Conservation (phyloP, 2,888 invertebrate genomes). For the Myopa testacea region DNA sequence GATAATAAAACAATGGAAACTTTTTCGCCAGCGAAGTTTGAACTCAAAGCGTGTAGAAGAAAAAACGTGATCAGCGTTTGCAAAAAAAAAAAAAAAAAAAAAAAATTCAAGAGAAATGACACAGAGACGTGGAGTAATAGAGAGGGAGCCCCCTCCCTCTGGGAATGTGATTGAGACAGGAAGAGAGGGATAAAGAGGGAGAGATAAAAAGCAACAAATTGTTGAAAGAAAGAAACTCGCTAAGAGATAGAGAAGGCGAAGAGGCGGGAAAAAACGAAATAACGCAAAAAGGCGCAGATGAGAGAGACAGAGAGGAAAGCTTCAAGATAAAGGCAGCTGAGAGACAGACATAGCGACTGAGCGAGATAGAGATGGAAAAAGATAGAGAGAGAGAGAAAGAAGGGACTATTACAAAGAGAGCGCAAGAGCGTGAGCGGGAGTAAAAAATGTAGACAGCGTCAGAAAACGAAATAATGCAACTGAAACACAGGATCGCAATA, state of each 20-base stretch:
- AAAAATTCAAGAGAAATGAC: background rate
- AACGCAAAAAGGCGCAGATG: no score
- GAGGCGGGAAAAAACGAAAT: no score
- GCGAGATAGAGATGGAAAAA: background rate
- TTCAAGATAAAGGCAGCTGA: background rate
- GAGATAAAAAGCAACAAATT: background rate
- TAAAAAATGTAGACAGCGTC: background rate
- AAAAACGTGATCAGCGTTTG: conserved; percentile 32
- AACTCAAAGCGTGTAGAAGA: conserved; percentile 1
- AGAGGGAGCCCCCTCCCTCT: no score
- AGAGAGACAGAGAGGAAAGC: no score
- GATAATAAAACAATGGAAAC: conserved; percentile 30
- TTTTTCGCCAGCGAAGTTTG: conserved; percentile 21
- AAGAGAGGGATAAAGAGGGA: background rate
- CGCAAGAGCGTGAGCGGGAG: background rate
- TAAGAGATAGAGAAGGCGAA: no score
- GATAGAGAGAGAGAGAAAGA: background rate
- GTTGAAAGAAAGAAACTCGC: no score
- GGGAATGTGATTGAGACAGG: no score
- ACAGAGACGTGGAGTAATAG: background rate
- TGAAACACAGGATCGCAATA: background rate
- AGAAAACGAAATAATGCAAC: background rate
- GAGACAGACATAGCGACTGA: background rate
- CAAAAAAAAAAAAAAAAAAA: conserved; percentile 12
- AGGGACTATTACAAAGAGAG: background rate